Conservation (phyloP, 2,113 vertebrate species). For the Sitta europaea region DNA sequence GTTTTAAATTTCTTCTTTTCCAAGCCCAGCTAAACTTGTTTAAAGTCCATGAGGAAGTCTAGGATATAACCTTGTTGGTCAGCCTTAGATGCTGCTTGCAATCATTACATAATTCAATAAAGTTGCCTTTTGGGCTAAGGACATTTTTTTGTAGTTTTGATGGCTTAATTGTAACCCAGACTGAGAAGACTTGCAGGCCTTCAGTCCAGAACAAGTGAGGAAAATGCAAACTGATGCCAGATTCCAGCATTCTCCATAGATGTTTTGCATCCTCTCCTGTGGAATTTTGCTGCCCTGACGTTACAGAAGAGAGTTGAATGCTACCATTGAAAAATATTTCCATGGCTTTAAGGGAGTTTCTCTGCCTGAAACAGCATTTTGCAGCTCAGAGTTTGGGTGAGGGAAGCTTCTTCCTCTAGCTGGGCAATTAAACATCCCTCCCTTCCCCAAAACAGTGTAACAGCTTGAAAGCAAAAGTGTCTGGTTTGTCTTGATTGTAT, state of each 20-base stretch:
- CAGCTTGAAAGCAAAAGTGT: not conserved
- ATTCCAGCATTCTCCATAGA: not conserved
- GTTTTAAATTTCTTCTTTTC: conserved; percentile 37
- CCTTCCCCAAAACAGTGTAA: not conserved
- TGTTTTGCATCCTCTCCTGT: not conserved
- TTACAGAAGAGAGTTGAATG: not conserved
- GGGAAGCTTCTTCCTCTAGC: not conserved
- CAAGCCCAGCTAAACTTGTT: not conserved
- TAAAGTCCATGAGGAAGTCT: not conserved
- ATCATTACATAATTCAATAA: not conserved
- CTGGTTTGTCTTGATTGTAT: conserved; percentile 56
- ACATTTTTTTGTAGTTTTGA: not conserved
- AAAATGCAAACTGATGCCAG: not conserved
- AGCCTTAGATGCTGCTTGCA: not conserved
- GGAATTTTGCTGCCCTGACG: not conserved
- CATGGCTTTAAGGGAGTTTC: not conserved
- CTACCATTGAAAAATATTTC: conserved; percentile 11
- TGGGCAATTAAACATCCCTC: conserved; percentile 3
- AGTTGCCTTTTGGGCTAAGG: not conserved
- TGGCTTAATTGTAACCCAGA: not conserved
- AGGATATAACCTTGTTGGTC: not conserved
- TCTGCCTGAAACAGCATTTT: not conserved
- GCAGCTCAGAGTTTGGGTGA: conserved; percentile 3
- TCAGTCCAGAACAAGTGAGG: not conserved
- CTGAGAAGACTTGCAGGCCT: not conserved